Base-by-base conservation (phyloP, 2,113 vertebrate genomes). In the Machaerirhynchus nigripectus region DNA sequence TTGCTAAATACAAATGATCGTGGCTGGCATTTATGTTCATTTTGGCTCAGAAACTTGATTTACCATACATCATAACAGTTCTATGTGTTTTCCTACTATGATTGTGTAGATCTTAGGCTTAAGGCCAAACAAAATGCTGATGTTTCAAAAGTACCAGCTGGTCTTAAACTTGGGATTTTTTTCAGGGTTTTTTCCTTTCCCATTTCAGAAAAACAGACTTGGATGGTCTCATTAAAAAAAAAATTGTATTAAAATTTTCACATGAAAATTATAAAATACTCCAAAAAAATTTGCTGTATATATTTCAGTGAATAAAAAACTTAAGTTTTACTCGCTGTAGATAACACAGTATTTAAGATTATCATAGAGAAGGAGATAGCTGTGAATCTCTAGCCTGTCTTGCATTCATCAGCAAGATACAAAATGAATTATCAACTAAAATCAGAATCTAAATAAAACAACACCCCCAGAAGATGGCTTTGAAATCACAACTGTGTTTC, bases 1-100 rank as follows among this genome's bases (percentile, higher is more conserved):
- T 31, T 77, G 27, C 60, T 46, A 87, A 68, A 40, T 60, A 37
- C 3, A 81, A 35, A 47, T 28, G 1, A 64, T 27, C 0, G 0
- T 39, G 14, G 15, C 56, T 61, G 56, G 18, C 13, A 22, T 33
- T 75, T 67, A 10, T 9, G 26, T 74, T 47, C 2, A 0, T 30
- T 93, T 83, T 57, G 33, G 26, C 44, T 84, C 33, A 67, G 56
- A 84, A 74, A 35, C 8, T 37, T 42, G 10, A 67, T 24, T 67
- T 42, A 27, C 12, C 15, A 3, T 13, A 8, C 9, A 15, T 50
- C 4, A 0, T 15, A 49, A 28, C 8, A 27, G n/a, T 50, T 46
- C 22, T 13, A 1, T 37, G 13, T 33, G 9, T 83, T 75, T 79
- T 55, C 57, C 26, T 71, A 0, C 42, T 55, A 4, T 30, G 20